Evolutionary conservation across 2,113 vertebrate genomes (phyloP).

Genomic region (Pavo muticus): DNA sequence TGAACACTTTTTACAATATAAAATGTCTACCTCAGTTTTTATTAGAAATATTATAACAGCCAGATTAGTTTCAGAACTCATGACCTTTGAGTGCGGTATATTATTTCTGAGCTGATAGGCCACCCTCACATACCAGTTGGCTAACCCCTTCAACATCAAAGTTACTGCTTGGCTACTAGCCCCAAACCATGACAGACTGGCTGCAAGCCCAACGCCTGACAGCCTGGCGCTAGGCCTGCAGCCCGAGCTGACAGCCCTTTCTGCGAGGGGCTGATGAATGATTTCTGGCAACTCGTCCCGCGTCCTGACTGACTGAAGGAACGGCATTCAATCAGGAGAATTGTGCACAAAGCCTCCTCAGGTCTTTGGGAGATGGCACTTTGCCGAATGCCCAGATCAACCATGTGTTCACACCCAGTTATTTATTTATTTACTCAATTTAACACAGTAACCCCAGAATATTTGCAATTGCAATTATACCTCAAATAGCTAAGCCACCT

Average conservation of each 20-base stretch:
- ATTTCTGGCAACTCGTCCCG: conserved; percentile 83
- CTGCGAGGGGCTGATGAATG: conserved; percentile 89
- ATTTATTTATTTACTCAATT: neutral
- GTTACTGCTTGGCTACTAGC: conserved; percentile 91
- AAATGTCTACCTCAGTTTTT: conserved; percentile 80
- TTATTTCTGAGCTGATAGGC: conserved; percentile 87
- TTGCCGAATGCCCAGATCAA: neutral
- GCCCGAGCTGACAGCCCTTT: conserved; percentile 86
- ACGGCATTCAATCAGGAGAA: conserved; percentile 55
- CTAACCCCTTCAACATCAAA: conserved; percentile 92
- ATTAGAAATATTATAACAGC: conserved; percentile 77
- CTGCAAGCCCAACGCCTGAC: conserved; percentile 87
- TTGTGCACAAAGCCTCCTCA: conserved; percentile 16
- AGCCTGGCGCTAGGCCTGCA: conserved; percentile 87
- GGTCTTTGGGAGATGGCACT: neutral
- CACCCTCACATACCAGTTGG: conserved; percentile 91
- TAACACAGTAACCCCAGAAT: neutral
- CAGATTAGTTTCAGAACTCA: conserved; percentile 79
- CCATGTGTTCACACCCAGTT: neutral
- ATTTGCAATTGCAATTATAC: neutral
- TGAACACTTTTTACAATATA: conserved; percentile 77
- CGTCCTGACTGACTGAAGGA: conserved; percentile 69
- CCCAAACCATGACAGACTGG: conserved; percentile 94
- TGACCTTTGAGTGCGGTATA: conserved; percentile 84
- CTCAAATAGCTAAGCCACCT: neutral